A percentile compares a stretch with the other conserved stretches of the same genome.
Conservation (phyloP, 2,888 invertebrate species). For the Acrobasis repandana region DNA sequence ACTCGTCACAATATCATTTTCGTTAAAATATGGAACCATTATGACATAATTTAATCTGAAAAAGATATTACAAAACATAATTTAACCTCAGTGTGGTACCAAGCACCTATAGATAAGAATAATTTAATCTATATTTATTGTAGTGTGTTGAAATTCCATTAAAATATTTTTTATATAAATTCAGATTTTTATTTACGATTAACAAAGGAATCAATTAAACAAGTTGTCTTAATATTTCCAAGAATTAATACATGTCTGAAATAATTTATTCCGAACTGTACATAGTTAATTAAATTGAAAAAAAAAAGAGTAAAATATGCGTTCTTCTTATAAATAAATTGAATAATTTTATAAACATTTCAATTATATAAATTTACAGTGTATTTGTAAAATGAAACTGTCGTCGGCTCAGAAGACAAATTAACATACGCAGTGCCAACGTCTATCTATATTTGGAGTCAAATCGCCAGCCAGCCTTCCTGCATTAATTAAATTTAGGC, state of each 20-base stretch:
- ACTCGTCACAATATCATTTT: no score
- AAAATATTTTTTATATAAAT: conserved; percentile 21
- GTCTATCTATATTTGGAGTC: neutral
- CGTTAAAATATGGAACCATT: no score
- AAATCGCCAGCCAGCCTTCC: neutral
- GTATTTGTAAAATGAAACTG: conserved; percentile 40
- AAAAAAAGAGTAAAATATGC: conserved; percentile 30
- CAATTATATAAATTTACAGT: conserved; percentile 40
- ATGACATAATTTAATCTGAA: no score
- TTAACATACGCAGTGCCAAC: neutral
- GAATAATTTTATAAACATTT: conserved; percentile 49
- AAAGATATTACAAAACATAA: no score
- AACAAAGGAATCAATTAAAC: conserved; percentile 16
- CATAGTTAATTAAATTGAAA: conserved; percentile 30
- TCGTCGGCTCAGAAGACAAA: conserved; percentile 14
- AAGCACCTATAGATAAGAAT: conserved; percentile 6
- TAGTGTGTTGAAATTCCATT: conserved; percentile 15
- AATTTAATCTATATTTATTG: conserved; percentile 13
- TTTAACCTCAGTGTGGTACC: no score
- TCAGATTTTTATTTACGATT: conserved; percentile 25
- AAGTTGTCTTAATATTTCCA: conserved; percentile 14
- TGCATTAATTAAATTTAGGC: neutral
- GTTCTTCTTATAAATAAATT: conserved; percentile 41
- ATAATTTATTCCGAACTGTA: conserved; percentile 19
- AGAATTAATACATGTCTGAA: conserved; percentile 20